phyloP scores from a whole-genome alignment of 2,888 invertebrate genomes.

The Malthinus flaveolus region DNA sequence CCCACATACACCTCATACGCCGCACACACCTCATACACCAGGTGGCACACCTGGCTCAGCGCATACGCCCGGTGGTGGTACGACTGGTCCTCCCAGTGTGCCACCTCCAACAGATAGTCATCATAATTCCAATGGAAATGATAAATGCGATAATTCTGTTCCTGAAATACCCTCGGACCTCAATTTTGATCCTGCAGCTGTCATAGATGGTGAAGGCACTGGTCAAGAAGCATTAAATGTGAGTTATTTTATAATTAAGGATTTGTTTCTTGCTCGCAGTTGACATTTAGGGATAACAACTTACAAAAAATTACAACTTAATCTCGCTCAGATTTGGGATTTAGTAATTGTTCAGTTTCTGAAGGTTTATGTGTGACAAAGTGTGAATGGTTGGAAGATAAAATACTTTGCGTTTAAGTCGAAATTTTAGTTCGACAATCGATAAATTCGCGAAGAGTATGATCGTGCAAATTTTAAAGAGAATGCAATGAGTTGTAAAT shows the following conservation, averaged over 20 bases:
- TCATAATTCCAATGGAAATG: conserved; percentile 43
- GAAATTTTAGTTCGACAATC: too few species aligned
- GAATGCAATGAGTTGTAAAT: too few species aligned
- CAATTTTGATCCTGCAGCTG: conserved; percentile 91
- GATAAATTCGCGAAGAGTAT: too few species aligned
- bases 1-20: conserved; percentile 79
- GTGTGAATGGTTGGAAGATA: too few species aligned
- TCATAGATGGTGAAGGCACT: conserved; percentile 89
- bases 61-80: conserved; percentile 72
- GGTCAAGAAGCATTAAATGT: conserved; percentile 88
- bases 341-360: too few species aligned
- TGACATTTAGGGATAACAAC: too few species aligned
- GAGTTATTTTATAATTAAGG: conserved; percentile 55
- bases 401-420: too few species aligned
- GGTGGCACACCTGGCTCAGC: conserved; percentile 68
- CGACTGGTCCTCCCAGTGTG: conserved; percentile 80
- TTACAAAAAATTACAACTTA: too few species aligned
- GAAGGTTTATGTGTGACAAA: too few species aligned
- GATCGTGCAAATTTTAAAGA: too few species aligned
- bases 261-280: too few species aligned
- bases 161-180: conserved; percentile 85
- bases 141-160: conserved; percentile 53
- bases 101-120: conserved; percentile 66
- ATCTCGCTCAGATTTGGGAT: too few species aligned
- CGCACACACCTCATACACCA: conserved; percentile 75